Evolutionary conservation across 2,888 invertebrate genomes (phyloP).

Genomic region (Leptarthrus brevirostris): DNA sequence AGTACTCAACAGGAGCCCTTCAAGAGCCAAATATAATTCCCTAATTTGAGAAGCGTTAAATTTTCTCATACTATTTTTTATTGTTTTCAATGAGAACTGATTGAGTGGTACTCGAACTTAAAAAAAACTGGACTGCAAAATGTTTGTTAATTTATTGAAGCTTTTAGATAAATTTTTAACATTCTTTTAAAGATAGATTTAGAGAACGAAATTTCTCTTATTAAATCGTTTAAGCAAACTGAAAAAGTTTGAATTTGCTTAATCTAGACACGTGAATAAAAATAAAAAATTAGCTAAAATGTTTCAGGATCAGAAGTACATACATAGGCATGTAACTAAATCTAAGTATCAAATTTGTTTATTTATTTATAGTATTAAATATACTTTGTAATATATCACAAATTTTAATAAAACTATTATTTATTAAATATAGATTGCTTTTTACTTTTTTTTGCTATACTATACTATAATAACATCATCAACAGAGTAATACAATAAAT

Average conservation of each 20-base stretch:
- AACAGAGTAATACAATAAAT: no score
- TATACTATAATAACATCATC: no score
- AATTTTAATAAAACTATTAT: slow-evolving; percentile 34
- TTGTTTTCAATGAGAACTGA: slow-evolving; percentile 44
- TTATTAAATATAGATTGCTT: slow-evolving; percentile 29
- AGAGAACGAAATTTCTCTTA: no score
- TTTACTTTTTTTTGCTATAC: no score
- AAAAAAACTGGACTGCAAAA: slow-evolving; percentile 28
- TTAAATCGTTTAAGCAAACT: no score
- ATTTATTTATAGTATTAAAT: slow-evolving; percentile 39
- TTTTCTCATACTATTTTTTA: background rate
- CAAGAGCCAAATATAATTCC: slow-evolving; percentile 68
- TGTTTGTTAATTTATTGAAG: slow-evolving; percentile 37
- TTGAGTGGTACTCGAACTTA: slow-evolving; percentile 5
- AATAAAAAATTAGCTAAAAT: background rate
- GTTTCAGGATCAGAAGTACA: background rate
- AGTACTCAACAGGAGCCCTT: slow-evolving; percentile 66
- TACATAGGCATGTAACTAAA: slow-evolving; percentile 13
- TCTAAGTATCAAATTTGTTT: slow-evolving; percentile 36
- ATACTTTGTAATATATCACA: slow-evolving; percentile 32
- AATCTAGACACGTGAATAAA: no score
- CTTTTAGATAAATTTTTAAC: slow-evolving; percentile 19
- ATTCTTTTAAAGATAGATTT: background rate
- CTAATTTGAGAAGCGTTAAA: slow-evolving; percentile 57
- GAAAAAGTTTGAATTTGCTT: background rate